phyloP scores from a whole-genome alignment of 2,888 invertebrate genomes.

The Drosophila formosana region DNA sequence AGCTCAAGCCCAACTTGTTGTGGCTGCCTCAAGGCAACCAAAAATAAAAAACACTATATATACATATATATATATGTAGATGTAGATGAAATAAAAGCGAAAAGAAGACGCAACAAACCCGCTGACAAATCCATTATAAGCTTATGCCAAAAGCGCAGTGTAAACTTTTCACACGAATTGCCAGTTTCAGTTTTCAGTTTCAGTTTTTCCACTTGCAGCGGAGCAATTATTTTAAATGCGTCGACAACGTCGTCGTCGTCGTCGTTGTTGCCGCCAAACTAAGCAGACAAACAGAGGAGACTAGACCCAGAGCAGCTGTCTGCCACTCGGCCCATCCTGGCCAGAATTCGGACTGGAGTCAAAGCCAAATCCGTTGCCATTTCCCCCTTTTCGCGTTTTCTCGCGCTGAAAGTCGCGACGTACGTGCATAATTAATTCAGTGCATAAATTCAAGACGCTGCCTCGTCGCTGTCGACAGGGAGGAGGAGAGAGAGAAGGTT shows the following conservation, averaged over 20 bases:
- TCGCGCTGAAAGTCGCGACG: slow-evolving; percentile 40
- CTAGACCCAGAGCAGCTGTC: slow-evolving; percentile 3
- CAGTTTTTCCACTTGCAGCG: slow-evolving; percentile 40
- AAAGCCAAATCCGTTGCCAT: slow-evolving; percentile 41
- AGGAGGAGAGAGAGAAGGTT: slow-evolving; percentile 14
- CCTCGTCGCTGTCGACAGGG: slow-evolving; percentile 15
- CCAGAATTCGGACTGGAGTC: slow-evolving; percentile 37
- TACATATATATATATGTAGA: background rate
- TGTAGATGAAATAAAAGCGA: background rate
- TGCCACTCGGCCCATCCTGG: background rate
- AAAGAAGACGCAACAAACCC: slow-evolving; percentile 57
- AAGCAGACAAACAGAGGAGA: slow-evolving; percentile 57
- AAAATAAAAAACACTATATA: slow-evolving; percentile 8
- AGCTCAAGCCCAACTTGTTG: slow-evolving; percentile 42
- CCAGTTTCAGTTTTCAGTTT: slow-evolving; percentile 51
- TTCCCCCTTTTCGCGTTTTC: slow-evolving; percentile 6
- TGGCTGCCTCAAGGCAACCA: slow-evolving; percentile 22
- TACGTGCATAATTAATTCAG: slow-evolving; percentile 81
- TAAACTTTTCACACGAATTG: slow-evolving; percentile 77
- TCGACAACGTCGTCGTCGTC: slow-evolving; percentile 66
- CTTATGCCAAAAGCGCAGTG: slow-evolving; percentile 76
- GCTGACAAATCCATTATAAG: slow-evolving; percentile 77
- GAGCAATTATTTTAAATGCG: slow-evolving; percentile 79
- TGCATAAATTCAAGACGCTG: slow-evolving; percentile 78
- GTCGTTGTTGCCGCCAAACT: slow-evolving; percentile 68